Evolutionary conservation across 1,140 invertebrate species (phyloP).

Genomic region (Cephus cinctus): DNA sequence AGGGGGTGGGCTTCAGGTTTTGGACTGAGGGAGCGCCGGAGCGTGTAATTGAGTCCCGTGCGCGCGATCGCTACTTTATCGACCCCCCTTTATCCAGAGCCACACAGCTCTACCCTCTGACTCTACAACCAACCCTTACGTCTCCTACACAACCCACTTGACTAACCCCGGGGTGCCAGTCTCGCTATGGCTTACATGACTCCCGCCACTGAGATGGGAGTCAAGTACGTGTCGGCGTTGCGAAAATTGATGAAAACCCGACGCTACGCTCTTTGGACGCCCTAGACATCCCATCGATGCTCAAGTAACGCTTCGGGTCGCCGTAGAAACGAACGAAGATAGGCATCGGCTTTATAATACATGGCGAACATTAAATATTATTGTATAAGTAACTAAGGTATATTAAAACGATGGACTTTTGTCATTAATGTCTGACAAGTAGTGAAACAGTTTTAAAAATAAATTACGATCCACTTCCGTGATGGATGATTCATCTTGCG

Average conservation of each 20-base stretch:
- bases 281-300: too few species aligned
- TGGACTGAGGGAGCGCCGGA: slow-evolving; percentile 36
- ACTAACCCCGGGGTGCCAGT: not conserved
- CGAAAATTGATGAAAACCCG: slow-evolving; percentile 17
- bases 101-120: slow-evolving; percentile 1
- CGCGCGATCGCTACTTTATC: slow-evolving; percentile 57
- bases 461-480: too few species aligned
- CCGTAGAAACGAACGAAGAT: too few species aligned
- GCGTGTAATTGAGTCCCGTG: slow-evolving; percentile 57
- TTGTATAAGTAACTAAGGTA: too few species aligned
- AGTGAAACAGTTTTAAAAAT: too few species aligned
- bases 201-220: slow-evolving; percentile 4
- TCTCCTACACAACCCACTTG: not conserved
- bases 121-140: not conserved
- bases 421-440: too few species aligned
- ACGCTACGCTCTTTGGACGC: not conserved
- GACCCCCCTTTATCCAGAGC: slow-evolving; percentile 44
- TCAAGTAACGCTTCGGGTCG: too few species aligned
- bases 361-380: too few species aligned
- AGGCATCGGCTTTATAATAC: too few species aligned
- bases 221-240: slow-evolving; percentile 25
- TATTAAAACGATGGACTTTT: too few species aligned
- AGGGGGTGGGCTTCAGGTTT: slow-evolving; percentile 3
- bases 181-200: not conserved
- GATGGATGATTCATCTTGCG: too few species aligned